Percentiles rank a stretch among this genome's conserved stretches.
phyloP scores from a whole-genome alignment of 2,888 invertebrate genomes.

The Orthonevra nobilis region DNA sequence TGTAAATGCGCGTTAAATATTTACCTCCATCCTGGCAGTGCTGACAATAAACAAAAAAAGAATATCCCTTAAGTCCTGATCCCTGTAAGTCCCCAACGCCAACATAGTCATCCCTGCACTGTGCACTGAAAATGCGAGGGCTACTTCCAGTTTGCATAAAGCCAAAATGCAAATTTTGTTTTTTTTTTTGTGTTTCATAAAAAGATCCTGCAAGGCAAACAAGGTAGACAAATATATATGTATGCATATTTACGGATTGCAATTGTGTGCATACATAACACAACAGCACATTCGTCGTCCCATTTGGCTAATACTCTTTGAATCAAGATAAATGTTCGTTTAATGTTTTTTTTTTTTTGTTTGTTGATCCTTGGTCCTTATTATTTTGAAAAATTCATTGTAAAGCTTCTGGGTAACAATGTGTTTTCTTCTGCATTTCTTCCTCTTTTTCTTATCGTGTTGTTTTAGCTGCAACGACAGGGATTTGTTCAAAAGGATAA shows the following conservation, averaged over 20 bases:
- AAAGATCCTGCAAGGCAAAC: neutral
- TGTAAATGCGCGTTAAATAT: constrained; percentile 41
- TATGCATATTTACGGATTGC: too few species aligned
- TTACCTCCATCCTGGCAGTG: constrained; percentile 1
- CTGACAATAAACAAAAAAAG: constrained; percentile 13
- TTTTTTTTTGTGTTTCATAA: neutral
- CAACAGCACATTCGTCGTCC: constrained; percentile 58
- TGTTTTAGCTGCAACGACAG: constrained; percentile 50
- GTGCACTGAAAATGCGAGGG: constrained; percentile 6
- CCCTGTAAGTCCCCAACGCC: constrained; percentile 31
- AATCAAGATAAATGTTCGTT: constrained; percentile 24
- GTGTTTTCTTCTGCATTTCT: constrained; percentile 20
- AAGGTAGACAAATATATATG: too few species aligned
- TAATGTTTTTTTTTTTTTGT: constrained; percentile 7
- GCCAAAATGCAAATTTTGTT: constrained; percentile 55
- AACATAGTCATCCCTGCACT: too few species aligned
- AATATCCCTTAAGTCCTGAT: constrained; percentile 30
- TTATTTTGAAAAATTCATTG: constrained; percentile 30
- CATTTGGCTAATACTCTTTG: neutral
- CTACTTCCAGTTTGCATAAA: constrained; percentile 38
- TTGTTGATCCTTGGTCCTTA: constrained; percentile 22
- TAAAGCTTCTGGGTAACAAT: constrained; percentile 39
- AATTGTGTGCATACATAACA: too few species aligned
- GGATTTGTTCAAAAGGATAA: constrained; percentile 14
- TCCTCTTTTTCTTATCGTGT: constrained; percentile 14